Base-by-base conservation (phyloP, 2,888 invertebrate species). In the Philonicus albiceps region DNA sequence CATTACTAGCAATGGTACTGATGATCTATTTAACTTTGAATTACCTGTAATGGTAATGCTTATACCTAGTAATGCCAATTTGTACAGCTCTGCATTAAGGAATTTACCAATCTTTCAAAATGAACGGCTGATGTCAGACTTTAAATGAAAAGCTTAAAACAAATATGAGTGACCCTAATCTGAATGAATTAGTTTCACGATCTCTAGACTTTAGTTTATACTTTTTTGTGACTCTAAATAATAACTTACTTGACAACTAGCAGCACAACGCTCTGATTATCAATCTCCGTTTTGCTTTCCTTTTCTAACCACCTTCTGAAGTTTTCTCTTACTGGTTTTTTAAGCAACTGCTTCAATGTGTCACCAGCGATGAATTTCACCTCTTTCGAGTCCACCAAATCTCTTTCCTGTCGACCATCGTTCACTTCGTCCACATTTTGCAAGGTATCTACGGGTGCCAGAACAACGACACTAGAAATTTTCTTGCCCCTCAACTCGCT, bases 381-480 rank as follows among this genome's bases (percentile, higher is more conserved):
- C 85, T 95, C 95, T 91, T 95, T 95, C 34, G 94, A 93, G 88
- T 94, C 94, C 76, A 92, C 91, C 0, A 94, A 92, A 86, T 94
- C 93, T 89, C 95, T 92, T 90, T 94, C 93, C 86, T 93, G 92
- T 89, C 95, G 93, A 87, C 91, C 90, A 89, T 93, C 93, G 30
- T 16, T 55, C 2, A 43, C 2, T 6, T 91, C 89, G 5, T 89
- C 89, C 11, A 90, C 87, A 34, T 90, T 90, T 87, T 91, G 92
- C 87, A 94, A 91, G 87, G 96, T 96, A 91, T 96, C 95, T 2
- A 97, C 96, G 0, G 97, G 97, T 3, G 97, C 97, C 88, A 97
- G 91, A 1, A 97, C 96, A 1, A 97, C 97, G 1, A 97, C 97
- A 90, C 97, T 97, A 11, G 96, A 95, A n/a, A 97, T 95, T 90